These are phyloP conservation scores for Frankliniella intonsa DNA, from an alignment of 2,888 invertebrate species.

Conservation along the genomic window DNA sequence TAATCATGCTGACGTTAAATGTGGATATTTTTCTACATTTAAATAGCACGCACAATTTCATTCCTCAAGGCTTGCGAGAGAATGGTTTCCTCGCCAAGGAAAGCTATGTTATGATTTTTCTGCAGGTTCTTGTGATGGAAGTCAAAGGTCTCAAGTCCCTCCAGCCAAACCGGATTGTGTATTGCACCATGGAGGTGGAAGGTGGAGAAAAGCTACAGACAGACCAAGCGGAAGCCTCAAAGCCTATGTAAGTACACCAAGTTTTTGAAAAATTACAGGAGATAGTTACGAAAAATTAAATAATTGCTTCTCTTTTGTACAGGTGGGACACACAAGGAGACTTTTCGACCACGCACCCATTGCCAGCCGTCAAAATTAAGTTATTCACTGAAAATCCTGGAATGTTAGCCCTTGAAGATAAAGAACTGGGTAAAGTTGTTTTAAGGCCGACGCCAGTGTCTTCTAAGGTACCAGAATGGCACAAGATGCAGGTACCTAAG, in stretches of 20 bases:
- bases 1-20: slow-evolving; percentile 3
- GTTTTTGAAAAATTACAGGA: background rate
- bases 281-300: background rate
- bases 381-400: slow-evolving; percentile 96
- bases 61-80: background rate
- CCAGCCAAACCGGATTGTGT: slow-evolving; percentile 95
- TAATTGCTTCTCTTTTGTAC: slow-evolving; percentile 34
- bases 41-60: background rate
- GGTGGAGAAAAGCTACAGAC: slow-evolving; percentile 98
- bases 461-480: slow-evolving; percentile 95
- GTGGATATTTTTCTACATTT: background rate
- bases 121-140: slow-evolving; percentile 96
- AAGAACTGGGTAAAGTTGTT: slow-evolving; percentile 92
- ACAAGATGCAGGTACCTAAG: slow-evolving; percentile 93
- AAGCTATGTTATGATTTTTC: slow-evolving; percentile 37
- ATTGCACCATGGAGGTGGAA: slow-evolving; percentile 99
- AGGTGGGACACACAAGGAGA: slow-evolving; percentile 99
- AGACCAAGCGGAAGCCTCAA: slow-evolving; percentile 98
- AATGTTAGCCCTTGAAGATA: slow-evolving; percentile 96
- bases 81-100: background rate
- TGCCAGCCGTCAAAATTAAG: slow-evolving; percentile 97
- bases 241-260: slow-evolving; percentile 73
- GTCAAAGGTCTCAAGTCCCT: slow-evolving; percentile 96
- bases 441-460: slow-evolving; percentile 82
- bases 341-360: slow-evolving; percentile 94